These are phyloP conservation scores for Xestia rhomboidea DNA, from an alignment of 2,888 invertebrate genomes.

Conservation along the genomic window DNA sequence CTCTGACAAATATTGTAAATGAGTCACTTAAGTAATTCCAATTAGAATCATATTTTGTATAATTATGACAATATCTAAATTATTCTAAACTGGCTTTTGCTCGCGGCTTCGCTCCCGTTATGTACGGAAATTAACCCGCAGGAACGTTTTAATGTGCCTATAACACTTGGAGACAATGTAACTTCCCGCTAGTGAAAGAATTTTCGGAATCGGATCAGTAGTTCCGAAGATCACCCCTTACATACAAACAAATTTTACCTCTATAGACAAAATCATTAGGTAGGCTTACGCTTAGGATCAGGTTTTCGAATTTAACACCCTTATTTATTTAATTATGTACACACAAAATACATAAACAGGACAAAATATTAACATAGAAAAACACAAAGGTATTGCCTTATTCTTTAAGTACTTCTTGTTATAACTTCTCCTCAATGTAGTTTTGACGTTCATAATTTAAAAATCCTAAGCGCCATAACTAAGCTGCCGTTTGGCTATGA, in stretches of 20 bases:
- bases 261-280: not conserved
- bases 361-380: too few relatives aligned
- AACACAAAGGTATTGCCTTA: not conserved
- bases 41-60: constrained; percentile 38
- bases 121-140: too few relatives aligned
- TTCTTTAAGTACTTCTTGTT: not conserved
- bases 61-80: constrained; percentile 28
- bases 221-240: too few relatives aligned
- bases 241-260: too few relatives aligned
- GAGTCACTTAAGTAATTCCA: constrained; percentile 50
- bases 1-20: constrained; percentile 46
- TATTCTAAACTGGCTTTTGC: not conserved
- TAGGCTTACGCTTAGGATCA: not conserved
- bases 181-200: too few relatives aligned
- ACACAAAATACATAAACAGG: too few relatives aligned
- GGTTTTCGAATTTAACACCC: not conserved
- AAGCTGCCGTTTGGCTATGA: not conserved
- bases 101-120: too few relatives aligned
- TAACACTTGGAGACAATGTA: too few relatives aligned
- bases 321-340: not conserved
- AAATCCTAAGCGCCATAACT: not conserved
- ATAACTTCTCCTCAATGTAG: not conserved
- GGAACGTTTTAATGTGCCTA: too few relatives aligned
- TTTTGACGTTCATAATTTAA: not conserved
- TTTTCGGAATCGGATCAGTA: too few relatives aligned